These are phyloP conservation scores for Callosobruchus maculatus DNA, from an alignment of 2,888 invertebrate genomes.

Conservation along the genomic window DNA sequence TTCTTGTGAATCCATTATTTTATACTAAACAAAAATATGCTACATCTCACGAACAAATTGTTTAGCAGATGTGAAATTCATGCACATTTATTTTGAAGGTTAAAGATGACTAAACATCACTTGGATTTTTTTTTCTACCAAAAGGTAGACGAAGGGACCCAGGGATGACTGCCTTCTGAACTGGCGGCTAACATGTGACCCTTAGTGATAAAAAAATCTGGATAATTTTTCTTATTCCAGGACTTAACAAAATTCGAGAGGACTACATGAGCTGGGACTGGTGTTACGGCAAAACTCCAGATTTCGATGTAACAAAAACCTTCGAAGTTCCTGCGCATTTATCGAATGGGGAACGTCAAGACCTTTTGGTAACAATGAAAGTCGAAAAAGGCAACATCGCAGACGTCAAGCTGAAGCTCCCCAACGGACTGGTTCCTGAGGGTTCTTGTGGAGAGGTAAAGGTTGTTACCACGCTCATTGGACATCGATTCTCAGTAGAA, in stretches of 20 bases:
- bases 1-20: too few relatives aligned
- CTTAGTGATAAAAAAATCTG: too few relatives aligned
- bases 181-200: too few relatives aligned
- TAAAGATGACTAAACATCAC: too few relatives aligned
- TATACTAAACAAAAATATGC: too few relatives aligned
- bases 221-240: constrained; percentile 42
- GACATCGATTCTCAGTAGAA: constrained; percentile 63
- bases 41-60: too few relatives aligned
- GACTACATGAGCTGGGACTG: constrained; percentile 81
- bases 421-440: constrained; percentile 57
- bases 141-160: too few relatives aligned
- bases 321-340: constrained; percentile 59
- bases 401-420: constrained; percentile 63
- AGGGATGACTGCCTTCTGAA: too few relatives aligned
- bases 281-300: constrained; percentile 84
- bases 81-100: too few relatives aligned
- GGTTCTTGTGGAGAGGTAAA: constrained; percentile 63
- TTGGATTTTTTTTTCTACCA: too few relatives aligned
- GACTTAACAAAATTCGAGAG: constrained; percentile 65
- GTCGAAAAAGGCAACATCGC: constrained; percentile 64
- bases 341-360: constrained; percentile 49
- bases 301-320: constrained; percentile 68
- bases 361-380: constrained; percentile 60
- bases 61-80: too few relatives aligned
- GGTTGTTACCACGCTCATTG: constrained; percentile 60